Evolutionary conservation across 2,888 invertebrate genomes (phyloP).

Genomic region (Malthinus seriepunctatus): DNA sequence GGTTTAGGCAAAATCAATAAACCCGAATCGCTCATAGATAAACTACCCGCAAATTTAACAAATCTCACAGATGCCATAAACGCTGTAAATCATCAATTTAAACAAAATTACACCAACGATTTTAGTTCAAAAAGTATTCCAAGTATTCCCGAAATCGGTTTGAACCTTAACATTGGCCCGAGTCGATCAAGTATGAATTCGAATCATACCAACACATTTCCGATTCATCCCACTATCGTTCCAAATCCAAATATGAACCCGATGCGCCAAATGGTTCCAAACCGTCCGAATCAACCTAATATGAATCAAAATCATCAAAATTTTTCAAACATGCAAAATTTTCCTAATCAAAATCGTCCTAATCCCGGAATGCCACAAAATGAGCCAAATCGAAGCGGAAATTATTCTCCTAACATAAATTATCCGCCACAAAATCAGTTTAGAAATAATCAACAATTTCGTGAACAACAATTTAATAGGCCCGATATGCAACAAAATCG

Average conservation of each 20-base stretch:
- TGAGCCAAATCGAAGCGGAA: not conserved
- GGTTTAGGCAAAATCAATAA: conserved; percentile 1
- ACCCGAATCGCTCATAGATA: conserved; percentile 4
- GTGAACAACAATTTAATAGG: not conserved
- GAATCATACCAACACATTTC: not conserved
- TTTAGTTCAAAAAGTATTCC: not conserved
- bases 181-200: conserved; percentile 1
- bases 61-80: conserved; percentile 11
- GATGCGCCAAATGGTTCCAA: no score
- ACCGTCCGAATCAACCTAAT: no score
- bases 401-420: not conserved
- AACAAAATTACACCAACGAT: not conserved
- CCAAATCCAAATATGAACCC: not conserved
- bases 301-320: not conserved
- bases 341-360: not conserved
- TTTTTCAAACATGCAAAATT: not conserved
- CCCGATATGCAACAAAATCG: conserved; percentile 3
- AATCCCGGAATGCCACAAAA: not conserved
- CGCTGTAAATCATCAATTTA: conserved; percentile 6
- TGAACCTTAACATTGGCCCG: not conserved
- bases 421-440: conserved; percentile 13
- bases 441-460: conserved; percentile 5
- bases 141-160: not conserved
- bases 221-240: not conserved
- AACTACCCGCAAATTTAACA: conserved; percentile 12